Evolutionary conservation across 1,140 invertebrate genomes (phyloP).

Genomic region (Diuraphis noxia): DNA sequence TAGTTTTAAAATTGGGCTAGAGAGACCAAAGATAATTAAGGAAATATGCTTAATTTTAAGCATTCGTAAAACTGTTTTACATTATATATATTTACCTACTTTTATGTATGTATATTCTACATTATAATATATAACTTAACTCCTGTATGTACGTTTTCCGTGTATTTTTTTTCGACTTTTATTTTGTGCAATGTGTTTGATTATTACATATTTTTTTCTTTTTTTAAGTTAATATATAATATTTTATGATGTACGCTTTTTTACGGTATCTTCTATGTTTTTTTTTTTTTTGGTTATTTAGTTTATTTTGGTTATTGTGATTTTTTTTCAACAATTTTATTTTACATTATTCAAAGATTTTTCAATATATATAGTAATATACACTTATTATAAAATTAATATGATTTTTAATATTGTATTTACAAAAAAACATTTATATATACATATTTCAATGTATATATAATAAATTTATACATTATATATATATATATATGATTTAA

Average conservation of each 20-base stretch:
- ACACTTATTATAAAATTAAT: slow-evolving; percentile 19
- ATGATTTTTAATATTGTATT: slow-evolving; percentile 17
- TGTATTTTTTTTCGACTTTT: slow-evolving; percentile 35
- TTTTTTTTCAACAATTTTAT: slow-evolving; percentile 30
- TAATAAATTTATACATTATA: slow-evolving; percentile 1
- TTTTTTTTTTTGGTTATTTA: slow-evolving; percentile 47
- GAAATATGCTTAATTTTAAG: slow-evolving; percentile 23
- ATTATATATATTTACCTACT: background rate
- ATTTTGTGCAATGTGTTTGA: slow-evolving; percentile 52
- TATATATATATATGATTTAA: slow-evolving; percentile 17
- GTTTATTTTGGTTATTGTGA: slow-evolving; percentile 48
- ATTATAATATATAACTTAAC: slow-evolving; percentile 21
- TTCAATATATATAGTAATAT: background rate
- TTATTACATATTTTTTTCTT: background rate
- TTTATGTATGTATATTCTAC: slow-evolving; percentile 13
- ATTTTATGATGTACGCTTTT: slow-evolving; percentile 14
- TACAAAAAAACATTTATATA: background rate
- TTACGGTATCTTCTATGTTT: slow-evolving; percentile 21
- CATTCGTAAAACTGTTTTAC: slow-evolving; percentile 1
- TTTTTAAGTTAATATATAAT: background rate
- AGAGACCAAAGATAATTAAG: slow-evolving; percentile 52
- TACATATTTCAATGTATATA: background rate
- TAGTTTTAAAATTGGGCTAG: slow-evolving; percentile 42
- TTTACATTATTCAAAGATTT: slow-evolving; percentile 23
- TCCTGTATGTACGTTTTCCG: slow-evolving; percentile 38